These are phyloP conservation scores for Habroteleia sp. DNA, from an alignment of 2,888 invertebrate species.

Conservation along the genomic window DNA sequence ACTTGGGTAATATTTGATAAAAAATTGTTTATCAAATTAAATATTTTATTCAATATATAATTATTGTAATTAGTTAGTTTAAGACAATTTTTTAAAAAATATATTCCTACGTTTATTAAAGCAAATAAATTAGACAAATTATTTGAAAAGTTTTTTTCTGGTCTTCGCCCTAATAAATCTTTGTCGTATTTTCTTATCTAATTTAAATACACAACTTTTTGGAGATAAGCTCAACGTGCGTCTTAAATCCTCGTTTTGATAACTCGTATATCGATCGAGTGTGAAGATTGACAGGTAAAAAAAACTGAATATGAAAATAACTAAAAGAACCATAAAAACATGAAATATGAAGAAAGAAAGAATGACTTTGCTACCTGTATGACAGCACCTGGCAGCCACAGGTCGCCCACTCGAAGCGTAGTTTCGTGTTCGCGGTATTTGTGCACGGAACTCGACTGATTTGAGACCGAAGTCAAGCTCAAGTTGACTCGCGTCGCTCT, in stretches of 20 bases:
- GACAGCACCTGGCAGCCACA: conserved; percentile 50
- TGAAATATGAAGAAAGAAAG: conserved; percentile 10
- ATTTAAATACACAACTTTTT: conserved; percentile 28
- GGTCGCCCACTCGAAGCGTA: conserved; percentile 39
- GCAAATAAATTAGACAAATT: not conserved
- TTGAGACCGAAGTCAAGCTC: conserved; percentile 9
- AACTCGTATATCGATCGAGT: conserved; percentile 30
- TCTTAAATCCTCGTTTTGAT: conserved; percentile 12
- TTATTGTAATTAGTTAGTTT: too few species aligned
- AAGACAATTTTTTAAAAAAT: too few species aligned
- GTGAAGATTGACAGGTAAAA: conserved; percentile 20
- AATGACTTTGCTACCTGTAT: conserved; percentile 44
- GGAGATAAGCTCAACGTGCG: conserved; percentile 15
- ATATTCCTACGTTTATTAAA: not conserved
- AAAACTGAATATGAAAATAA: not conserved
- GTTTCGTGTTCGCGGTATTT: conserved; percentile 43
- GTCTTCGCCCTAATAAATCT: conserved; percentile 9
- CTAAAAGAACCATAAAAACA: conserved; percentile 7
- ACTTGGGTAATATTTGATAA: too few species aligned
- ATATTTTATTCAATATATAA: too few species aligned
- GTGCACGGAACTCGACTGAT: conserved; percentile 26
- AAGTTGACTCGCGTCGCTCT: conserved; percentile 37
- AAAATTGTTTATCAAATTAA: too few species aligned
- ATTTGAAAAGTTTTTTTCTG: conserved; percentile 5
- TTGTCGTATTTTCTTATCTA: conserved; percentile 19